phyloP scores from a whole-genome alignment of 1,140 invertebrate genomes.

The Musca vetustissima region DNA sequence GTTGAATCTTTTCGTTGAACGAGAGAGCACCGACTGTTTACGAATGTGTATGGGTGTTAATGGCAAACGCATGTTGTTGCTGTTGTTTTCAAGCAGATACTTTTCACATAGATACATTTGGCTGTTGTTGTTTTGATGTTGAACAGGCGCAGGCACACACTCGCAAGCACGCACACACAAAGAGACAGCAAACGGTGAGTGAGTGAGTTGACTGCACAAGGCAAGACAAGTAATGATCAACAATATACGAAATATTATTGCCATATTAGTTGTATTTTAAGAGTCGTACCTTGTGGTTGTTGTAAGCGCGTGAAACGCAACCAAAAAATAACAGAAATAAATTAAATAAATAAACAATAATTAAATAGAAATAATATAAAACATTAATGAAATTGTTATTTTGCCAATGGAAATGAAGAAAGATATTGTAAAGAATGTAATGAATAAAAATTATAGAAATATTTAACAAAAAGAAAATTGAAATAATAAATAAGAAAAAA shows the following conservation, averaged over 20 bases:
- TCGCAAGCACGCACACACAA: too few species aligned
- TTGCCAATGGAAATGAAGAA: too few species aligned
- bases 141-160: too few species aligned
- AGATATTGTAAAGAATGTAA: background rate
- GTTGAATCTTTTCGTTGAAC: too few species aligned
- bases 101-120: background rate
- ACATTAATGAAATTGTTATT: too few species aligned
- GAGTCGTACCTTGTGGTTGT: slow-evolving; percentile 21
- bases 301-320: slow-evolving; percentile 18
- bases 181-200: too few species aligned
- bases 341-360: background rate
- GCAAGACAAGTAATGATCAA: slow-evolving; percentile 4
- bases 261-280: slow-evolving; percentile 20
- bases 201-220: too few species aligned
- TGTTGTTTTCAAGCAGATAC: too few species aligned
- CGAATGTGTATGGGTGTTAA: too few species aligned
- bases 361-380: background rate
- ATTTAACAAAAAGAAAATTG: background rate
- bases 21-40: too few species aligned
- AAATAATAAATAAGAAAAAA: background rate
- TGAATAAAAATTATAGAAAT: background rate
- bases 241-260: slow-evolving; percentile 8
- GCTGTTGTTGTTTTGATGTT: background rate
- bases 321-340: background rate
- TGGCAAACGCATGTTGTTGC: too few species aligned